Conservation (phyloP, 2,888 invertebrate species). For the Euphydryas editha region DNA sequence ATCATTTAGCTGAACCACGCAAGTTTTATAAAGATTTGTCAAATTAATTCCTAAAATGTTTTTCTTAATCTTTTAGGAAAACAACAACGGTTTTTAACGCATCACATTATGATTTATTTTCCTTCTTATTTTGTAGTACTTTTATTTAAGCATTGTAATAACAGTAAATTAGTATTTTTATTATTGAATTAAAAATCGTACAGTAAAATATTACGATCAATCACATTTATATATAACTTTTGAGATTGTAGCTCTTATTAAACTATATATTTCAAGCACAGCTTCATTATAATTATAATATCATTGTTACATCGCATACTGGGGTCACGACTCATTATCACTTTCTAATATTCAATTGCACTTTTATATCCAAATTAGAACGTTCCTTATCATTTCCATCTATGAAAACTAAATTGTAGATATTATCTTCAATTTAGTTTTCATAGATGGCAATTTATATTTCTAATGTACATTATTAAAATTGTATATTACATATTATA, state of each 20-base stretch:
- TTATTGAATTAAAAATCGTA: background rate
- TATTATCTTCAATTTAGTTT: slow-evolving; percentile 34
- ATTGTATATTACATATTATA: slow-evolving; percentile 13
- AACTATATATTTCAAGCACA: background rate
- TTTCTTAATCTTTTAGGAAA: no score
- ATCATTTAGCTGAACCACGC: slow-evolving; percentile 8
- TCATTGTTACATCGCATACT: slow-evolving; percentile 17
- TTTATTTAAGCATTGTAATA: no score
- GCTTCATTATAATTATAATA: background rate
- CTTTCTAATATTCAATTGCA: slow-evolving; percentile 43
- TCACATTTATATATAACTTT: background rate
- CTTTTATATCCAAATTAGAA: slow-evolving; percentile 39
- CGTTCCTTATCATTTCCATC: slow-evolving; percentile 33
- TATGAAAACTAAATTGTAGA: slow-evolving; percentile 38
- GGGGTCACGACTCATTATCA: slow-evolving; percentile 36
- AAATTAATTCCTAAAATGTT: no score
- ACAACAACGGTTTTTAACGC: no score
- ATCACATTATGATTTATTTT: no score
- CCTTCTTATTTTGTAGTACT: no score
- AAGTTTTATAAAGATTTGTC: no score
- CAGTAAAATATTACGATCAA: background rate
- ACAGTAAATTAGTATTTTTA: background rate
- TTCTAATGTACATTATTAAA: slow-evolving; percentile 21
- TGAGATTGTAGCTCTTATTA: background rate
- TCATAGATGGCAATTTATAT: slow-evolving; percentile 20